A percentile compares a stretch with the other conserved stretches of the same genome.
These are phyloP conservation scores for Etheostoma perlongum DNA, from an alignment of 2,797 vertebrate genomes.

Conservation along the genomic window DNA sequence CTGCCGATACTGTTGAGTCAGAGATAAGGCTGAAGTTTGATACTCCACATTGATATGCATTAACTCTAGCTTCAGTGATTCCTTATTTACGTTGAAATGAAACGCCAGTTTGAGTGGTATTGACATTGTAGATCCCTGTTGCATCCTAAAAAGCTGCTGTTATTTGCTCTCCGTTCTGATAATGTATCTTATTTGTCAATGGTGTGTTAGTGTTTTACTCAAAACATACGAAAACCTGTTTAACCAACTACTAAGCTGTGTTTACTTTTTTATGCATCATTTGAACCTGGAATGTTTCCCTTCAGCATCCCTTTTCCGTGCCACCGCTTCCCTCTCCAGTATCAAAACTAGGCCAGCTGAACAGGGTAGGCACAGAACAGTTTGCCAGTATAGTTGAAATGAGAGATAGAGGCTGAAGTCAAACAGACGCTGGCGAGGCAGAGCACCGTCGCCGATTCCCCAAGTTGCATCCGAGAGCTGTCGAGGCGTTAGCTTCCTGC, in stretches of 20 bases:
- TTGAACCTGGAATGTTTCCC: conserved; percentile 40
- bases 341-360: conserved; percentile 73
- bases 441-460: conserved; percentile 49
- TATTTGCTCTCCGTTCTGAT: conserved; percentile 36
- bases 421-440: conserved; percentile 61
- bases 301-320: conserved; percentile 30
- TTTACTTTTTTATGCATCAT: conserved; percentile 46
- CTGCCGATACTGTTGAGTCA: conserved; percentile 60
- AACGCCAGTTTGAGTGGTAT: conserved; percentile 56
- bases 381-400: conserved; percentile 62
- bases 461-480: conserved; percentile 65
- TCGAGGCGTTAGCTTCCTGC: conserved; percentile 60
- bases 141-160: conserved; percentile 28
- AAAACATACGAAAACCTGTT: conserved; percentile 39
- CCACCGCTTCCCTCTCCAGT: conserved; percentile 47
- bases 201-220: conserved; percentile 16
- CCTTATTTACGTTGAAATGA: conserved; percentile 60
- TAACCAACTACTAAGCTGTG: conserved; percentile 41
- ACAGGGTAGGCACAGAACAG: conserved; percentile 52
- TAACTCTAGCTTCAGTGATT: conserved; percentile 50
- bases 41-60: conserved; percentile 47
- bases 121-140: conserved; percentile 44
- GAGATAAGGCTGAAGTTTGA: conserved; percentile 56
- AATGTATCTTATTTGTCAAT: conserved; percentile 33
- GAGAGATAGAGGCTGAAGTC: conserved; percentile 74